A percentile compares a stretch with the other conserved stretches of the same genome.
These are phyloP conservation scores for Alauda arvensis DNA, from an alignment of 2,797 vertebrate species.

Conservation along the genomic window DNA sequence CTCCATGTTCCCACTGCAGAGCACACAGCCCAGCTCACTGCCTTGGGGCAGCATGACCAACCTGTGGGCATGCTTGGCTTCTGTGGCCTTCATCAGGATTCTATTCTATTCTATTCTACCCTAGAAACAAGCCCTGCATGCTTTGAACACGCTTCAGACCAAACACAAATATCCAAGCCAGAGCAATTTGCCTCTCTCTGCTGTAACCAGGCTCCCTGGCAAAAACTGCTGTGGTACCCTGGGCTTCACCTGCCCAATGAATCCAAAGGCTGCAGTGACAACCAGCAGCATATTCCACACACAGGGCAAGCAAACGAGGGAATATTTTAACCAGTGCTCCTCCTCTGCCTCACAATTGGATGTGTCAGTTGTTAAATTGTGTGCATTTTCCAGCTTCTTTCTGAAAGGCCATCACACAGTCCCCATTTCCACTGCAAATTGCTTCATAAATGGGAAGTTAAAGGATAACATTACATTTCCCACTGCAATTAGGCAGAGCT, in stretches of 20 bases:
- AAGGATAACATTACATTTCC: constrained; percentile 39
- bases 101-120: not conserved
- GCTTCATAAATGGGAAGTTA: constrained; percentile 52
- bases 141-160: not conserved
- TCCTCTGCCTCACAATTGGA: constrained; percentile 65
- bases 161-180: constrained; percentile 38
- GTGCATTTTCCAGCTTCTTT: constrained; percentile 64
- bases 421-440: constrained; percentile 49
- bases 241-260: not conserved
- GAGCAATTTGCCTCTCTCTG: constrained; percentile 28
- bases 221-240: not conserved
- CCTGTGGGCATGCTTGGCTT: fast-evolving
- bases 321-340: constrained; percentile 44
- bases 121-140: not conserved
- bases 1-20: not conserved
- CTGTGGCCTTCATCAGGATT: not conserved
- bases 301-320: not conserved
- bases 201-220: not conserved
- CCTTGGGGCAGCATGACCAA: not conserved
- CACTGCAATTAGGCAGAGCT: constrained; percentile 23
- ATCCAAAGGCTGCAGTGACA: constrained; percentile 39
- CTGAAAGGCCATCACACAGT: constrained; percentile 15
- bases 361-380: constrained; percentile 74
- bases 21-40: not conserved
- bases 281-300: constrained; percentile 28